Conservation (phyloP, 2,888 invertebrate species). For the Coronaproctus castanopsis region DNA sequence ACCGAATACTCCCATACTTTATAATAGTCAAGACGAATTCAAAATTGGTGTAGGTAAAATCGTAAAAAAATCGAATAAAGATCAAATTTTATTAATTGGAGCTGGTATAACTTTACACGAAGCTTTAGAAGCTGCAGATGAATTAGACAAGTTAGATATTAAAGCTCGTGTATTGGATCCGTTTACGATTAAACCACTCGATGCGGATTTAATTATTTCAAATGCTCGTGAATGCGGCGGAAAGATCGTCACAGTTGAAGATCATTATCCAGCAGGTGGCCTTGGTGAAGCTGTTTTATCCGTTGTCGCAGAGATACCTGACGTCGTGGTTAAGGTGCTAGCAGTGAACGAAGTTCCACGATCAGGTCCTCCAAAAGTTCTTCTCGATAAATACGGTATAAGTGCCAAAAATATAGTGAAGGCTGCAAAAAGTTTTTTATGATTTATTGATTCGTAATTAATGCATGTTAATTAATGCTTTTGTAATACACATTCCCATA, state of each 20-base stretch:
- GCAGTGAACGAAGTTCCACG: constrained; percentile 69
- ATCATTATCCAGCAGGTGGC: constrained; percentile 92
- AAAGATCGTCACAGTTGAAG: constrained; percentile 77
- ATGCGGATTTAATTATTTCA: constrained; percentile 48
- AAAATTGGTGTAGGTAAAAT: constrained; percentile 60
- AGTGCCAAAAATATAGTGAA: constrained; percentile 55
- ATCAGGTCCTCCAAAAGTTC: constrained; percentile 69
- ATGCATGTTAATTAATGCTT: too few relatives aligned
- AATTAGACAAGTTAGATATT: constrained; percentile 44
- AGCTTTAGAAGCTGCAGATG: constrained; percentile 61
- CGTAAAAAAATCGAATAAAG: constrained; percentile 49
- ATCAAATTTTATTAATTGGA: constrained; percentile 71
- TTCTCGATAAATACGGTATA: constrained; percentile 77
- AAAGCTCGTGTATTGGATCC: constrained; percentile 73
- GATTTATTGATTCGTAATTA: too few relatives aligned
- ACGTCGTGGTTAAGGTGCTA: constrained; percentile 52
- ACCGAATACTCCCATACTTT: constrained; percentile 71
- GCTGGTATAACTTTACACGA: constrained; percentile 88
- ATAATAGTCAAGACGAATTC: constrained; percentile 64
- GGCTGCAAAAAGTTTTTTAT: not conserved
- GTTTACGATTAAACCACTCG: constrained; percentile 91
- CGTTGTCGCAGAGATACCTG: constrained; percentile 49
- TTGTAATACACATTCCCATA: too few relatives aligned
- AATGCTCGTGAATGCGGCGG: constrained; percentile 64
- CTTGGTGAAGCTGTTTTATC: constrained; percentile 85